A percentile compares a stretch with the other conserved stretches of the same genome.
These are phyloP conservation scores for Helicoverpa assulta DNA, from an alignment of 2,888 invertebrate species.

Conservation along the genomic window DNA sequence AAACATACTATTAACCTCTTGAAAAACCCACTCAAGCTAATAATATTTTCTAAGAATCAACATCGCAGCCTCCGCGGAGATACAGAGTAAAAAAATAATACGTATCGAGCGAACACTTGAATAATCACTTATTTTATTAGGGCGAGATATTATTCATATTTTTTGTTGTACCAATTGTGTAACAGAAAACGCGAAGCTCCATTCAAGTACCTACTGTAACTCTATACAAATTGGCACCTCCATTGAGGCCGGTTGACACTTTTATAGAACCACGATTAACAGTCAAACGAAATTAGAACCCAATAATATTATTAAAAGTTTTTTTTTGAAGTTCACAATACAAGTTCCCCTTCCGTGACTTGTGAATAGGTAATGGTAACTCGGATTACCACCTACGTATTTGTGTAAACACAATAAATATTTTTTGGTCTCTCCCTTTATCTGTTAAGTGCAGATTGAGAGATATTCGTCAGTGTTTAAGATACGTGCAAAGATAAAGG, in stretches of 20 bases:
- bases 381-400: conserved; percentile 89
- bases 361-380: conserved; percentile 76
- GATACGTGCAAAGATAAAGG: conserved; percentile 71
- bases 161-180: conserved; percentile 80
- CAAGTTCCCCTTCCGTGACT: conserved; percentile 74
- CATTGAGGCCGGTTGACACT: conserved; percentile 85
- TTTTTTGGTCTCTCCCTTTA: conserved; percentile 82
- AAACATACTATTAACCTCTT: conserved; percentile 46
- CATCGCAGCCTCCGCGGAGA: conserved; percentile 11
- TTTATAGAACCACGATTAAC: conserved; percentile 88
- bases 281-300: conserved; percentile 90
- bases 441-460: conserved; percentile 74
- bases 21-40: conserved; percentile 61
- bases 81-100: conserved; percentile 44
- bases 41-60: conserved; percentile 59
- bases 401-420: conserved; percentile 90
- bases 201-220: conserved; percentile 77
- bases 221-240: conserved; percentile 88
- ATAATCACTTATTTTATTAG: conserved; percentile 78
- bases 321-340: conserved; percentile 73
- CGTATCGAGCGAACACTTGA: conserved; percentile 74
- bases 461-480: conserved; percentile 75
- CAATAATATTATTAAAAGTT: conserved; percentile 87
- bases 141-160: conserved; percentile 71
- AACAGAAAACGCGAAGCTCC: conserved; percentile 77